These are phyloP conservation scores for Thermophis baileyi DNA, from an alignment of 2,113 vertebrate genomes.

Conservation along the genomic window DNA sequence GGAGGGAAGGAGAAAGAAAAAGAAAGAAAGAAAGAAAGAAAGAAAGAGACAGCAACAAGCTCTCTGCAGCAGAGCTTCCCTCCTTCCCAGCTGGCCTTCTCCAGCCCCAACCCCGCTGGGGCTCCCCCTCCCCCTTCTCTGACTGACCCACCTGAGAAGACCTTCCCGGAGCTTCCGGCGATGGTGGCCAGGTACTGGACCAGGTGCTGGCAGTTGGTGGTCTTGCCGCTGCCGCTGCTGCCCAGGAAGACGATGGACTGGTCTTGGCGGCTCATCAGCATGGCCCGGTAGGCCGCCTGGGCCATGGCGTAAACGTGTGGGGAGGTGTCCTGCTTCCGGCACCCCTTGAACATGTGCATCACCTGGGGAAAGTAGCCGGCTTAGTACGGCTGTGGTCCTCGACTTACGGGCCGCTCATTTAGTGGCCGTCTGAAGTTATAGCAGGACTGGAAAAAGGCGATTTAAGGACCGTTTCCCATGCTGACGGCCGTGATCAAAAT, in stretches of 20 bases:
- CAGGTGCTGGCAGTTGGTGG: conserved; percentile 92
- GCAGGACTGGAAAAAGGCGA: fast-evolving
- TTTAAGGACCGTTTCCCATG: too few relatives aligned
- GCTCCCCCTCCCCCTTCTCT: too few relatives aligned
- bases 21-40: too few relatives aligned
- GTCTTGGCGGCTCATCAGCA: conserved; percentile 93
- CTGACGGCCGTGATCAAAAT: neutral
- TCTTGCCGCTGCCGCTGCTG: conserved; percentile 90
- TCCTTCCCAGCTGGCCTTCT: too few relatives aligned
- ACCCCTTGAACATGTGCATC: conserved; percentile 99
- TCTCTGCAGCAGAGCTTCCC: too few relatives aligned
- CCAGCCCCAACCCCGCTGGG: too few relatives aligned
- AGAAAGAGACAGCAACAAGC: too few relatives aligned
- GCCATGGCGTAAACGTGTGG: conserved; percentile 93
- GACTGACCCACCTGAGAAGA: conserved; percentile 83
- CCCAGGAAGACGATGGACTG: conserved; percentile 91
- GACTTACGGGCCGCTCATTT: neutral
- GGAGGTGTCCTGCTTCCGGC: conserved; percentile 86
- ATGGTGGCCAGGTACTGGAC: conserved; percentile 92
- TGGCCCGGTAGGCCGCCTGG: conserved; percentile 86
- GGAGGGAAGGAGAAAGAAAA: too few relatives aligned
- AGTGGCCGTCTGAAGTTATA: fast-evolving
- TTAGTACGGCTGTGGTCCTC: fast-evolving
- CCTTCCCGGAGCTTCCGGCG: conserved; percentile 86
- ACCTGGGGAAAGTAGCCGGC: conserved; percentile 67